phyloP scores from a whole-genome alignment of 2,113 vertebrate genomes.

The Phocoena phocoena region DNA sequence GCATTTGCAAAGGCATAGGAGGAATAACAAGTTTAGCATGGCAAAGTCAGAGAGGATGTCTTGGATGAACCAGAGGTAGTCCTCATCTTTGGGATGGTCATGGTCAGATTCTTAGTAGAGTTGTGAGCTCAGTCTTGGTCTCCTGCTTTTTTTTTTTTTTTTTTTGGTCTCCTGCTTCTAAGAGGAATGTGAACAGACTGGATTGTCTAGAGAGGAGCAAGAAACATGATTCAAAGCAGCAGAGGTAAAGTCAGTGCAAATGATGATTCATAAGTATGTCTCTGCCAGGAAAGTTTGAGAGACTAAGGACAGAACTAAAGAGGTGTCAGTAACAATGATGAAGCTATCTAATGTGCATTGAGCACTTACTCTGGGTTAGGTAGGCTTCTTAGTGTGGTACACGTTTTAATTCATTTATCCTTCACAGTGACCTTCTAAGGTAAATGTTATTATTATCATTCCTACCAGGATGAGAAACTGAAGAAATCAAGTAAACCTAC shows the following conservation, averaged over 20 bases:
- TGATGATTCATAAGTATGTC: slow-evolving; percentile 37
- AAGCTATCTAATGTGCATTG: rapidly evolving
- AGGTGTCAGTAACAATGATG: neutral
- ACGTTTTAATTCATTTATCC: slow-evolving; percentile 1
- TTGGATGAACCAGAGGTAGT: neutral
- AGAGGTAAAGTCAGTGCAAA: neutral
- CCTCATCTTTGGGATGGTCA: neutral
- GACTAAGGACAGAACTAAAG: neutral
- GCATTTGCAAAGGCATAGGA: neutral
- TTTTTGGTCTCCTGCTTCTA: slow-evolving; percentile 31
- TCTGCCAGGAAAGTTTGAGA: neutral
- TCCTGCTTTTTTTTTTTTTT: slow-evolving; percentile 6
- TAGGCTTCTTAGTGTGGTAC: neutral
- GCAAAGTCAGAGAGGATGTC: neutral
- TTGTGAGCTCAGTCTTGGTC: neutral
- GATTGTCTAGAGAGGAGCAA: slow-evolving; percentile 40
- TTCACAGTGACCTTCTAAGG: neutral
- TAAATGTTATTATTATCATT: neutral
- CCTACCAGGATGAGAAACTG: neutral
- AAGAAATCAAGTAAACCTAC: neutral
- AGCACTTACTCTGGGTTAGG: neutral
- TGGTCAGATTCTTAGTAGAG: neutral
- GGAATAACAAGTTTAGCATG: neutral
- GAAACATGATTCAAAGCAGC: slow-evolving; percentile 25
- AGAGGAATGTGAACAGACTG: slow-evolving; percentile 64